Evolutionary conservation across 53 echinoderm and acorn worm genomes (phyloP), one percentile per base, ranked within the genome.

Genomic region (Henricia sp.): DNA sequence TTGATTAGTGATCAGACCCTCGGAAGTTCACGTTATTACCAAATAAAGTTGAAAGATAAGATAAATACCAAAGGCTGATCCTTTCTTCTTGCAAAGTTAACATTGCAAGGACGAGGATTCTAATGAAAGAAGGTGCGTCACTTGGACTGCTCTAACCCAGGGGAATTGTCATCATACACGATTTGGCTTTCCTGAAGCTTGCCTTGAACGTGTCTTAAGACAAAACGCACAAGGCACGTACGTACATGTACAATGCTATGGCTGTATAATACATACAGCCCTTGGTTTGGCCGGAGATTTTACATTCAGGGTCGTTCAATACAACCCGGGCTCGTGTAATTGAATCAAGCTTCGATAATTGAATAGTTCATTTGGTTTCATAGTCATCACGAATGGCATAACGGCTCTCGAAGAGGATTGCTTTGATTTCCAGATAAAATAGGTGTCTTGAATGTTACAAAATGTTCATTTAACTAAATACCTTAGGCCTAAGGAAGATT

Each of bases 1-100:
- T 76, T 76, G 57, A 76, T 76, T 58, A 76, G 40, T 59, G 24
- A 24, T 23, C 40, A 0, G 34, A 38, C 59, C 19, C 41, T 76
- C 59, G 76, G 59, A 76, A 76, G 76, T 76, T 60, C 17, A 1
- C 2, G 59, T 60, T 41, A 76, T 76, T 73, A 73, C 54, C 73
- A 54, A 73, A 55, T 54, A 52, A 6, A 54, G 24, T 21, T 34
- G 34, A 35, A 42, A 54, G 34, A 53, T 35, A 73, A 73, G 73
- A 73, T 52, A 52, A 73, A 73, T 36, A 53, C 73, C 73, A 20
- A 33, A 24, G 20, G 21, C 20, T 54, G 52, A 32, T 10, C 52
- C 33, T 27, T 30, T 29, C 52, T 73, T 35, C 13, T 3, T 17
- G 35, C 50, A 73, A 73, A 73, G 52, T 52, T 73, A 29, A 35